Evolutionary conservation across 2,113 vertebrate species (phyloP), one percentile per base, ranked within the genome.

Genomic region (Salvelinus sp.): DNA sequence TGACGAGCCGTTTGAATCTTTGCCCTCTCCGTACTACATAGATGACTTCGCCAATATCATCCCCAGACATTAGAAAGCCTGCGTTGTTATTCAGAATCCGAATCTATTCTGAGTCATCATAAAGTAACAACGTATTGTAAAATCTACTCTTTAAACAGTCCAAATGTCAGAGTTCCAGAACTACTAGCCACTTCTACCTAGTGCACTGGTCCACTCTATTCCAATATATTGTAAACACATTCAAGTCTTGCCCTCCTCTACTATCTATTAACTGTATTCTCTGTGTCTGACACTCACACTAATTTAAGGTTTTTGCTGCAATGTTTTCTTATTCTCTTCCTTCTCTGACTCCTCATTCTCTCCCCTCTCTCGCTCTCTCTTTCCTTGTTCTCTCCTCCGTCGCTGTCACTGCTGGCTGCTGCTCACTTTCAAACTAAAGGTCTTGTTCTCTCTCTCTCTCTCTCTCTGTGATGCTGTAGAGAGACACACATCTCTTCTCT

Each of bases 381-480:
- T 28, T 38, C 30, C 30, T 33, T 33, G 30, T 33, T 38, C 66
- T 68, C 28, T 28, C 66, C 27, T 18, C 62, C n/a, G 23, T 33
- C 30, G 5, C 48, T 18, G n/a, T 60, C 20, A 10, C 23, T 64
- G 20, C 33, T 38, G 33, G 5, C 30, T 33, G 30, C 30, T 33
- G 30, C 33, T 6, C 6, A 23, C 22, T 22, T 25, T 10, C 62
- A 23, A 25, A 78, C 76, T 72, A 62, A 50, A 20, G 22, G 79
- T 48, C 65, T 22, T 12, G 13, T 67, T 16, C 10, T 67, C 65
- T 20, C 22, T 33, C 65, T 28, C 12, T 67, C 25, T 33, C 25
- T 69, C 12, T 60, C 12, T 60, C 28, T 30, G 6, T 2, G 2
- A 2, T 70, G 10, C 23, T 33, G 30, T 33, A 33, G 30, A 33